These are phyloP conservation scores for Leptinotarsa lineolata DNA, from an alignment of 1,140 invertebrate species.

Conservation along the genomic window DNA sequence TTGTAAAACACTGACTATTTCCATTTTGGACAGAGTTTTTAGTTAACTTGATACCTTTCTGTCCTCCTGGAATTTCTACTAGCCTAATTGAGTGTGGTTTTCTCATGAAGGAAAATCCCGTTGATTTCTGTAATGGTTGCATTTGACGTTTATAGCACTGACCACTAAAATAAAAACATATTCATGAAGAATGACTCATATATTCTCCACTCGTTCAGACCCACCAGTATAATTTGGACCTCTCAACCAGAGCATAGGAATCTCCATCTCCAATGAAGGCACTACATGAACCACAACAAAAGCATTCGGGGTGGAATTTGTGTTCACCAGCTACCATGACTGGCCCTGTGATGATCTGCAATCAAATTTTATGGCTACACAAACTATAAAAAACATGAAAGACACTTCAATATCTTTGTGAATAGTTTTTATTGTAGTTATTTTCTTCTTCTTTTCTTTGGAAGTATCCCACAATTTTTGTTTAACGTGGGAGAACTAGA, in stretches of 20 bases:
- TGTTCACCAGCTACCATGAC: conserved; percentile 94
- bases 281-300: conserved; percentile 82
- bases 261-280: conserved; percentile 89
- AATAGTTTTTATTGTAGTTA: no score
- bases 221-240: conserved; percentile 87
- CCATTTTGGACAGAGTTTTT: conserved; percentile 57
- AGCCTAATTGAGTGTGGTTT: conserved; percentile 79
- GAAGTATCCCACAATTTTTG: no score
- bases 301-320: conserved; percentile 95
- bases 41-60: conserved; percentile 64
- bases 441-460: no score
- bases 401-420: no score
- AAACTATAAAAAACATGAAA: no score
- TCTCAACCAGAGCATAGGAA: conserved; percentile 85
- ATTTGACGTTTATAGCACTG: conserved; percentile 68
- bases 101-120: conserved; percentile 61
- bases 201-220: not conserved
- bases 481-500: no score
- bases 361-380: conserved; percentile 23
- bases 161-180: conserved; percentile 57
- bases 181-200: no score
- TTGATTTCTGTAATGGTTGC: conserved; percentile 61
- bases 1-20: conserved; percentile 60
- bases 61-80: conserved; percentile 72
- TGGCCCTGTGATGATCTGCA: conserved; percentile 82